Base-by-base conservation (phyloP, 2,888 invertebrate species). In the Chaetogeoica ovagalla region DNA sequence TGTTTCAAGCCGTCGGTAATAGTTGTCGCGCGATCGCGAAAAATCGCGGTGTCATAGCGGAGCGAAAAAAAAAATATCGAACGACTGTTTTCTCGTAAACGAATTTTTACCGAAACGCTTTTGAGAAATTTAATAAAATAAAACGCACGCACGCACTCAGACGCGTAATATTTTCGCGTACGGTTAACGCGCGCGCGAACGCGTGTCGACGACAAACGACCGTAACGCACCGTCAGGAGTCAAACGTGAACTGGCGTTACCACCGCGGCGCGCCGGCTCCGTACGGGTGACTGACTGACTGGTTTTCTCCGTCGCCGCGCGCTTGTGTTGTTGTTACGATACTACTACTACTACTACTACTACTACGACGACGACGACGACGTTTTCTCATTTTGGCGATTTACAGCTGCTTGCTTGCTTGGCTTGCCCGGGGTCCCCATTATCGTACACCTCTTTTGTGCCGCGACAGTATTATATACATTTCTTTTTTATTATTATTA, bases 321-420 rank as follows among this genome's bases (percentile, higher is more conserved):
- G 30, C 30, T 30, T 4, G n/a, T n/a, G n/a, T n/a, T n/a, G 4
- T 4, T 30, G 30, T 43, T 43, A 2, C 55, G 37, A 21, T 17
- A 52, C 48, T 30, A 30, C 30, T 4, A 30, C 13, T 15, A 48
- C 39, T 9, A 30, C 30, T 37, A 37, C 37, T 39, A 43, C 39
- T 7, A 39, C 39, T 13, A 13, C 23, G 13, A 30, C 23, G 3
- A 55, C 75, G 13, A 19, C 43, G 65, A 69, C 68, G 52, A 43
- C 60, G 77, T 77, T 76, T 69, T 63, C 69, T n/a, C 77, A 70
- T 79, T 79, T 77, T 70, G 77, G 23, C 77, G 70, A 77, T 77
- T 55, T 77, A 77, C 77, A 77, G 77, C 77, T 77, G 43, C 43
- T 30, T 30, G 30, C 30, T 30, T n/a, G n/a, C n/a, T n/a, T n/a